phyloP scores from a whole-genome alignment of 2,113 vertebrate genomes.

The Sinocyclocheilus anshuiensis region DNA sequence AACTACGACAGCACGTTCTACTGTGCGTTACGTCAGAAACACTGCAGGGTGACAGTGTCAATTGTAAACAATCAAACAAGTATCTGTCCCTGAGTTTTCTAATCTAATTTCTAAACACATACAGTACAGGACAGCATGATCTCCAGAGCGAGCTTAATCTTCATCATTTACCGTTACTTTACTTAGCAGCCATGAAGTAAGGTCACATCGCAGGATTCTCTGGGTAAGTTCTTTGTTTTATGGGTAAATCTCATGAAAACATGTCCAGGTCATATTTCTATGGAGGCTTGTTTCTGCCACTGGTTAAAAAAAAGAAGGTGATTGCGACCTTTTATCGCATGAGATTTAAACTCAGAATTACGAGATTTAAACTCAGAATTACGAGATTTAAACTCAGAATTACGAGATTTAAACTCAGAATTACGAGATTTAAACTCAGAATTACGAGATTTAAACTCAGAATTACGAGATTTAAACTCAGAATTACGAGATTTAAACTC shows the following conservation, averaged over 20 bases:
- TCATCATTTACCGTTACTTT: not conserved
- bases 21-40: not conserved
- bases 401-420: too few species aligned
- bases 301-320: too few species aligned
- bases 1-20: too few species aligned
- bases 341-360: too few species aligned
- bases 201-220: not conserved
- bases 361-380: too few species aligned
- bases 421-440: too few species aligned
- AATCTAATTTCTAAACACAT: not conserved
- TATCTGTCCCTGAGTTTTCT: conserved; percentile 35
- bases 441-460: too few species aligned
- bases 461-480: too few species aligned
- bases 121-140: not conserved
- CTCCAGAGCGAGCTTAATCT: not conserved
- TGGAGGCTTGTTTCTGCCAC: too few species aligned
- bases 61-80: not conserved
- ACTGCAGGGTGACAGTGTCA: not conserved
- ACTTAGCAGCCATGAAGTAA: not conserved
- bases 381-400: too few species aligned
- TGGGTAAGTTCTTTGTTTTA: not conserved
- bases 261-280: not conserved
- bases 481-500: too few species aligned
- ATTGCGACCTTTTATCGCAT: too few species aligned
- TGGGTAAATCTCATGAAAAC: not conserved